Conservation (phyloP, 2,113 vertebrate species). For the Propithecus coquereli region DNA sequence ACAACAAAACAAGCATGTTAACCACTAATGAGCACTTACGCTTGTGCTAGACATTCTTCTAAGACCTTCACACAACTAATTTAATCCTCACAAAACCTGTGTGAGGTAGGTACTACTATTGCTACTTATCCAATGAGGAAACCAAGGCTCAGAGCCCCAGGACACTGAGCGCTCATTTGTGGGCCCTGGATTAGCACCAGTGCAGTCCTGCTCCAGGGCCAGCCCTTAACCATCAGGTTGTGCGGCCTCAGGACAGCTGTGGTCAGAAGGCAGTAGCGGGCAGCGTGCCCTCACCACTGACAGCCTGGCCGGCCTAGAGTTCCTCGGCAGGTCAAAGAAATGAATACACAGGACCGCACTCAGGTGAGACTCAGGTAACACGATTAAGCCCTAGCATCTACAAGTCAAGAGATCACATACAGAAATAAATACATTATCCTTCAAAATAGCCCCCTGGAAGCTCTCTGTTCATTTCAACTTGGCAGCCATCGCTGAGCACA, state of each 20-base stretch:
- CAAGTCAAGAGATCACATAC: neutral
- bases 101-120: neutral
- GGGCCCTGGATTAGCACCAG: neutral
- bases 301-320: neutral
- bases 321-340: constrained; percentile 45
- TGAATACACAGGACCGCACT: neutral
- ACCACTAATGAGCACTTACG: neutral
- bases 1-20: neutral
- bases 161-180: neutral
- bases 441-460: neutral
- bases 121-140: neutral
- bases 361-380: neutral
- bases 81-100: neutral
- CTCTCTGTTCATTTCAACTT: neutral
- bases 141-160: neutral
- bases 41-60: neutral
- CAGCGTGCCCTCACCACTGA: neutral
- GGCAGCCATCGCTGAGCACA: neutral
- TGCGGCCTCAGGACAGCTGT: neutral
- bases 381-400: neutral
- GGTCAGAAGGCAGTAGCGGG: neutral
- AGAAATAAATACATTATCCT: neutral
- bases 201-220: neutral
- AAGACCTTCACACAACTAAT: neutral
- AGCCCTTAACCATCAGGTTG: neutral